Conservation (phyloP, 1,140 invertebrate genomes). For the Drosophila ironensis region DNA sequence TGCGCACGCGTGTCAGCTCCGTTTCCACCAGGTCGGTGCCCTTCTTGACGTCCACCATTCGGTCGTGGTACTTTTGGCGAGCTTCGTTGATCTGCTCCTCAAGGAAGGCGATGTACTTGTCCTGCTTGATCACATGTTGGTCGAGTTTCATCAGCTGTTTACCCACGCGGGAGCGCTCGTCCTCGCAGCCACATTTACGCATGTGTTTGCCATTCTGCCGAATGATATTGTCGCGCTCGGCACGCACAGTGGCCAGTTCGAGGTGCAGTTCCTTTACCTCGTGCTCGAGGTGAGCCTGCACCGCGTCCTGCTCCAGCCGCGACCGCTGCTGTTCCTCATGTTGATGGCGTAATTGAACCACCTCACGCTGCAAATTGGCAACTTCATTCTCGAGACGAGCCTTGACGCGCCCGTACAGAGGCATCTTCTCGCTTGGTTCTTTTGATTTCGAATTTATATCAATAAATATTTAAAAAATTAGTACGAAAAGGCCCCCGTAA, state of each 20-base stretch:
- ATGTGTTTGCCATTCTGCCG: background rate
- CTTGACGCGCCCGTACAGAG: conserved; percentile 5
- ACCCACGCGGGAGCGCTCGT: background rate
- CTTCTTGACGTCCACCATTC: conserved; percentile 39
- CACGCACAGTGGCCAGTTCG: conserved; percentile 10
- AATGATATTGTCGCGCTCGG: background rate
- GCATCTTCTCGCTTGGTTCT: too few species aligned
- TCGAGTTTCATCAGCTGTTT: conserved; percentile 9
- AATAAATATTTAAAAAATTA: too few species aligned
- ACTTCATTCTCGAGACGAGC: conserved; percentile 19
- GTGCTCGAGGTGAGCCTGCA: conserved; percentile 25
- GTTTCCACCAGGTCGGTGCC: conserved; percentile 31
- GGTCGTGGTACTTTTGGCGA: conserved; percentile 37
- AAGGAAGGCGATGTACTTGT: conserved; percentile 41
- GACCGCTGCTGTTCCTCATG: background rate
- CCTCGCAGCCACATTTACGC: conserved; percentile 8
- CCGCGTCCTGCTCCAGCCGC: background rate
- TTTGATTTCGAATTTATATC: too few species aligned
- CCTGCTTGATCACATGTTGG: conserved; percentile 26
- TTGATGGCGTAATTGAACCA: background rate
- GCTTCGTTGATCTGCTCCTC: conserved; percentile 54
- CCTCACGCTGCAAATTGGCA: background rate
- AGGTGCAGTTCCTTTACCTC: conserved; percentile 15
- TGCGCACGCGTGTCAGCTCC: conserved; percentile 28
- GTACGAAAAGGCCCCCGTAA: too few species aligned